Evolutionary conservation across 2,797 vertebrate genomes (phyloP).

Genomic region (Salarias fasciatus): DNA sequence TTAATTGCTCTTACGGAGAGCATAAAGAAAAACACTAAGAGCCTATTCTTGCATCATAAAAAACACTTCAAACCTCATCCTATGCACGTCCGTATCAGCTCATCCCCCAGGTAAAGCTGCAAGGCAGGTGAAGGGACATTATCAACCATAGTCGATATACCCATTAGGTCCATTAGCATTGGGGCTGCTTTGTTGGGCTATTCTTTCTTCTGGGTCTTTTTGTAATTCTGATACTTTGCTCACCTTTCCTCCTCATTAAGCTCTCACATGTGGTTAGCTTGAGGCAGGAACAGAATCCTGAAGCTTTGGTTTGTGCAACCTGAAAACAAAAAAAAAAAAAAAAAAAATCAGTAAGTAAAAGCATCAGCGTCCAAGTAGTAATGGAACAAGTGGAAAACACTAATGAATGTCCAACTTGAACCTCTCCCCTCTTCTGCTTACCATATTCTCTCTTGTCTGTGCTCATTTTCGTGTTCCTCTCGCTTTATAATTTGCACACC

Average conservation of each 20-base stretch:
- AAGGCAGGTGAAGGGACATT: slow-evolving; percentile 40
- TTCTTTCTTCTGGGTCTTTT: slow-evolving; percentile 45
- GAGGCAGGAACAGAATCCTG: slow-evolving; percentile 44
- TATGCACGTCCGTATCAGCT: not conserved
- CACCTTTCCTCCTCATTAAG: slow-evolving; percentile 62
- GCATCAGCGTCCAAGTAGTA: slow-evolving; percentile 37
- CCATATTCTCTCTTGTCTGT: slow-evolving; percentile 26
- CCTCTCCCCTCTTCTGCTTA: slow-evolving; percentile 21
- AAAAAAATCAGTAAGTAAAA: slow-evolving; percentile 56
- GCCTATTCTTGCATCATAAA: not conserved
- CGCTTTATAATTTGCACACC: slow-evolving; percentile 29
- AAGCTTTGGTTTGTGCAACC: slow-evolving; percentile 29
- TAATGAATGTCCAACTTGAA: slow-evolving; percentile 55
- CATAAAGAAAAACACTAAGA: slow-evolving; percentile 17
- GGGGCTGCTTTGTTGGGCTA: slow-evolving; percentile 23
- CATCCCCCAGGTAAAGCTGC: slow-evolving; percentile 3
- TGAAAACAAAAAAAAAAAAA: slow-evolving; percentile 57
- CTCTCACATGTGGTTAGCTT: slow-evolving; percentile 29
- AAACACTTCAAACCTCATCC: not conserved
- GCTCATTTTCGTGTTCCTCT: slow-evolving; percentile 12
- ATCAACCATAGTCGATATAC: slow-evolving; percentile 46
- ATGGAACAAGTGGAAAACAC: slow-evolving; percentile 59
- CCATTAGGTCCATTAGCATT: slow-evolving; percentile 67
- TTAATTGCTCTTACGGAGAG: slow-evolving; percentile 8
- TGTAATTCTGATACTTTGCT: slow-evolving; percentile 51